Base-by-base conservation (phyloP, 2,113 vertebrate genomes). In the Anoura caudifer region DNA sequence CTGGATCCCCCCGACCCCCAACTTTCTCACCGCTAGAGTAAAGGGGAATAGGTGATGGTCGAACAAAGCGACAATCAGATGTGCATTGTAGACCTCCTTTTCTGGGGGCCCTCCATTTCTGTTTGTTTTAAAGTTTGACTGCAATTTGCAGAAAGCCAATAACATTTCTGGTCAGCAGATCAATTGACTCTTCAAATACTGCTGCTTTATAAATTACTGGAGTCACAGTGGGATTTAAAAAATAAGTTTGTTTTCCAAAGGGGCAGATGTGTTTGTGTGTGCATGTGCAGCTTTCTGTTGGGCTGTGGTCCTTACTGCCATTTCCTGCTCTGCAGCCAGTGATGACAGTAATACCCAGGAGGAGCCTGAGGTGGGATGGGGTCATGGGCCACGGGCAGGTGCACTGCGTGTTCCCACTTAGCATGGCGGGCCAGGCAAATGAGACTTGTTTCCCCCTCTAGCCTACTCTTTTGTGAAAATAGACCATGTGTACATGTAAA, bases 41-140 rank as follows among this genome's bases (percentile, higher is more conserved):
- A 83, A 41, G 73, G 13, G 3, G 43, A 70, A 26, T 0, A 41
- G 8, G 16, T 0, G 7, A 10, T 43, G 24, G 5, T 20, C 0
- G n/a, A 33, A 24, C 65, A 69, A 69, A 73, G 80, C 36, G 3
- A 36, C 36, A 1, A 19, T 61, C 50, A 61, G 36, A n/a, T 14
- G 22, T 28, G 4, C 20, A 13, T 50, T 38, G 15, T 87, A 75
- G n/a, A 73, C 63, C 76, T 76, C 36, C 38, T 90, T 90, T 33
- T 11, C 12, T 16, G 45, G 47, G 13, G 9, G 24, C 65, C 73
- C 5, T 72, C 26, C 0, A 6, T 52, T 81, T 13, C 16, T 89
- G 15, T 16, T 47, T 92, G 11, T 75, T 1, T 47, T 12, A 65
- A 11, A 36, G 22, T 95, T 52, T 90, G 19, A 67, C 26, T 86